Evolutionary conservation across 2,888 invertebrate genomes (phyloP).

Genomic region (Melipona beecheii): DNA sequence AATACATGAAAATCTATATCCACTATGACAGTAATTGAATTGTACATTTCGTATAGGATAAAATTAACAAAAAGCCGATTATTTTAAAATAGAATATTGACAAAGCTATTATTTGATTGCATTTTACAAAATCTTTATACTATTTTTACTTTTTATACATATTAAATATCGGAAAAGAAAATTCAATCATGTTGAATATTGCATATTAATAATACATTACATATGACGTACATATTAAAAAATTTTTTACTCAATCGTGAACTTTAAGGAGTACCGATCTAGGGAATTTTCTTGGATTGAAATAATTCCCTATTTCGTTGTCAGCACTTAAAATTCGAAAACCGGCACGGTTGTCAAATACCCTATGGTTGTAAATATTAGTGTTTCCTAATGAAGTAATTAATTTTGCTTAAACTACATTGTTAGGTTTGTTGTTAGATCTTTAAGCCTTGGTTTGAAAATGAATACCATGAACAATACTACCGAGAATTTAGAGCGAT

Average conservation of each 20-base stretch:
- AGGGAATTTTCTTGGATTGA: conserved; percentile 17
- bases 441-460: not conserved
- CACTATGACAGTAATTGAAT: not conserved
- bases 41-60: not conserved
- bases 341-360: conserved; percentile 34
- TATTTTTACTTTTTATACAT: not conserved
- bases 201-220: not conserved
- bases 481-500: conserved; percentile 68
- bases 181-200: not conserved
- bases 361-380: conserved; percentile 26
- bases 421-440: not conserved
- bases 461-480: conserved; percentile 55
- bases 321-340: conserved; percentile 33
- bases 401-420: not conserved
- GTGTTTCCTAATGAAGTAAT: not conserved
- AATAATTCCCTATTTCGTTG: not conserved
- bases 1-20: not conserved
- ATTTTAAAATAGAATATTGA: not conserved
- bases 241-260: not conserved
- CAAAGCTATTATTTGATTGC: not conserved
- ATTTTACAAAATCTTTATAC: not conserved
- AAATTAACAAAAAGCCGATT: not conserved
- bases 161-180: not conserved
- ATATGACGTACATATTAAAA: not conserved
- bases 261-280: not conserved